Conservation (phyloP, 2,113 vertebrate species). For the Vicugna pacos region DNA sequence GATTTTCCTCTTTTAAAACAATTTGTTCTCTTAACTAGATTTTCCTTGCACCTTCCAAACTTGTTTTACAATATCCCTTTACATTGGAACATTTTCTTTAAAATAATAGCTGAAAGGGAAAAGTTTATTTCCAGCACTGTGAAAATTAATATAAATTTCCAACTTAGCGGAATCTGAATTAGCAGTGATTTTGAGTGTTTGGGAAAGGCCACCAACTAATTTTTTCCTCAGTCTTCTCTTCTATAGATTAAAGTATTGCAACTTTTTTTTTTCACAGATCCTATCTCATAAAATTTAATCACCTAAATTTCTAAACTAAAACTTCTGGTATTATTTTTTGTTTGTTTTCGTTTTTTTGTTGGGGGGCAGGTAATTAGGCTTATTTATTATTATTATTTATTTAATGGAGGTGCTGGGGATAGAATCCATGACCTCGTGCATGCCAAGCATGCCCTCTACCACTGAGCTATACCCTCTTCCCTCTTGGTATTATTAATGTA, state of each 20-base stretch:
- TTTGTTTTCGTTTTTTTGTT: too few relatives aligned
- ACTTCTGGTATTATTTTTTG: not conserved
- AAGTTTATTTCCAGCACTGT: not conserved
- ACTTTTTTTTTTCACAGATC: not conserved
- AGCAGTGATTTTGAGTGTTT: not conserved
- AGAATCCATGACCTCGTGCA: too few relatives aligned
- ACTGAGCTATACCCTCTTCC: too few relatives aligned
- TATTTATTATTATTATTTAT: too few relatives aligned
- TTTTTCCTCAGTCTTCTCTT: not conserved
- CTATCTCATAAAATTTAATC: not conserved
- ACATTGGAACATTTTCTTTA: not conserved
- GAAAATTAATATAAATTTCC: not conserved
- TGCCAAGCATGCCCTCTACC: too few relatives aligned
- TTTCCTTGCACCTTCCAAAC: not conserved
- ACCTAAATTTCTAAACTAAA: not conserved
- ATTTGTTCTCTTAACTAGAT: not conserved
- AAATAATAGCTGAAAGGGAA: slow-evolving; percentile 26
- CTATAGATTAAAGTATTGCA: not conserved
- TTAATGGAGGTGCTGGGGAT: too few relatives aligned
- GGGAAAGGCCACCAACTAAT: not conserved
- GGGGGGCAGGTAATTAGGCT: too few relatives aligned
- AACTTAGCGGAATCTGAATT: not conserved
- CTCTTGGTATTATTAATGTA: not conserved
- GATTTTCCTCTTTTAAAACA: not conserved
- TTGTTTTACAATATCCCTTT: not conserved